These are phyloP conservation scores for Willowsia nigromaculata DNA, from an alignment of 2,888 invertebrate species.

Conservation along the genomic window DNA sequence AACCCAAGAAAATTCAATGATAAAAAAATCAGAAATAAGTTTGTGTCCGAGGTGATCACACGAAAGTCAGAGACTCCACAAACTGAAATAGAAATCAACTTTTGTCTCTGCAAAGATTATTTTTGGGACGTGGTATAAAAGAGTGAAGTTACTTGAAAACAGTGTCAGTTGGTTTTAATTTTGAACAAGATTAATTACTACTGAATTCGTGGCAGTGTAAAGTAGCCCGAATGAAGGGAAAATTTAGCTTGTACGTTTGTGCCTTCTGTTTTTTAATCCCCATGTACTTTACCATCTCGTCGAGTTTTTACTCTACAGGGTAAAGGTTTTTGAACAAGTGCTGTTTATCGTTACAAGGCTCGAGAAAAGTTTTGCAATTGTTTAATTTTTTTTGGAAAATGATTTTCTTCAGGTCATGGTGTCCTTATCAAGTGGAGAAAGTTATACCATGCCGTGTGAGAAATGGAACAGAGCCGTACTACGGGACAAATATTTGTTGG, in stretches of 20 bases:
- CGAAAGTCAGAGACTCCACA: too few relatives aligned
- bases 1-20: background rate
- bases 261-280: slow-evolving; percentile 4
- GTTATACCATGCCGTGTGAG: slow-evolving; percentile 74
- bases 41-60: background rate
- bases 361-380: background rate
- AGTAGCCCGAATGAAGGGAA: slow-evolving; percentile 17
- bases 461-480: slow-evolving; percentile 77
- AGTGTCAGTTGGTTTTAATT: background rate
- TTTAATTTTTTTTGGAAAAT: background rate
- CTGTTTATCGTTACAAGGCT: background rate
- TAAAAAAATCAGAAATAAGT: background rate
- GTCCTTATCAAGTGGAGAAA: slow-evolving; percentile 75
- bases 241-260: background rate
- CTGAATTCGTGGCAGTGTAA: background rate
- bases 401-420: slow-evolving; percentile 73
- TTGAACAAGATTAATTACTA: too few relatives aligned
- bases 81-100: too few relatives aligned
- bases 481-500: slow-evolving; percentile 77
- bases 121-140: background rate
- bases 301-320: slow-evolving; percentile 56
- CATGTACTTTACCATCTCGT: slow-evolving; percentile 40
- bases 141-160: background rate
- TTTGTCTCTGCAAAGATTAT: background rate
- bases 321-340: background rate